Conservation (phyloP, 2,888 invertebrate genomes). For the Orthonevra nobilis region DNA sequence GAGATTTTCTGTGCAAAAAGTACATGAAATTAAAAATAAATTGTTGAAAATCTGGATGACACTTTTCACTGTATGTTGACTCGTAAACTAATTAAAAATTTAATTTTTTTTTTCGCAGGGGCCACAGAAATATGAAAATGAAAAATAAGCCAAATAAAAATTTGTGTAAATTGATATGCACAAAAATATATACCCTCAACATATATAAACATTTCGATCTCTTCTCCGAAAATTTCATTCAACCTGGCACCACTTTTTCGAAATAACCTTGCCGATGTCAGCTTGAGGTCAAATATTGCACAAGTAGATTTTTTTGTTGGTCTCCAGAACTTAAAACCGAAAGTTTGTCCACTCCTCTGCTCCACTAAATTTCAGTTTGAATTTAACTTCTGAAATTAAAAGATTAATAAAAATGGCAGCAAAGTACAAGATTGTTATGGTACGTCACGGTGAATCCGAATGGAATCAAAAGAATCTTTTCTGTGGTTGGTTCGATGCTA, state of each 20-base stretch:
- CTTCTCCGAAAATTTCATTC: slow-evolving; percentile 43
- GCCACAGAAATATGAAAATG: too few relatives aligned
- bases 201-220: too few relatives aligned
- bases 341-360: slow-evolving; percentile 29
- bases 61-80: too few relatives aligned
- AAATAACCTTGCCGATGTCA: slow-evolving; percentile 73
- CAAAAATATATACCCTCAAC: too few relatives aligned
- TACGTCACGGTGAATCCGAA: slow-evolving; percentile 88
- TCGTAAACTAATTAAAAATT: too few relatives aligned
- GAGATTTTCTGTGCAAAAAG: too few relatives aligned
- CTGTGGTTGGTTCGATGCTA: slow-evolving; percentile 88
- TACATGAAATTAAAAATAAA: too few relatives aligned
- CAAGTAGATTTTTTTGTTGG: slow-evolving; percentile 37
- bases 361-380: slow-evolving; percentile 4
- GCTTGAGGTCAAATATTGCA: slow-evolving; percentile 73
- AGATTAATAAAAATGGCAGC: slow-evolving; percentile 76
- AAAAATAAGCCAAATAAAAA: too few relatives aligned
- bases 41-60: too few relatives aligned
- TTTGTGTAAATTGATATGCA: too few relatives aligned
- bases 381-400: slow-evolving; percentile 15
- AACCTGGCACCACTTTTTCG: slow-evolving; percentile 62
- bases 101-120: too few relatives aligned
- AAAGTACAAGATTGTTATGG: slow-evolving; percentile 87
- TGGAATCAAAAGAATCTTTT: slow-evolving; percentile 89
- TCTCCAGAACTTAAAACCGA: slow-evolving; percentile 50